Percentiles rank a stretch among this genome's conserved stretches.
phyloP scores from a whole-genome alignment of 2,113 vertebrate genomes.

The Castor canadensis region DNA sequence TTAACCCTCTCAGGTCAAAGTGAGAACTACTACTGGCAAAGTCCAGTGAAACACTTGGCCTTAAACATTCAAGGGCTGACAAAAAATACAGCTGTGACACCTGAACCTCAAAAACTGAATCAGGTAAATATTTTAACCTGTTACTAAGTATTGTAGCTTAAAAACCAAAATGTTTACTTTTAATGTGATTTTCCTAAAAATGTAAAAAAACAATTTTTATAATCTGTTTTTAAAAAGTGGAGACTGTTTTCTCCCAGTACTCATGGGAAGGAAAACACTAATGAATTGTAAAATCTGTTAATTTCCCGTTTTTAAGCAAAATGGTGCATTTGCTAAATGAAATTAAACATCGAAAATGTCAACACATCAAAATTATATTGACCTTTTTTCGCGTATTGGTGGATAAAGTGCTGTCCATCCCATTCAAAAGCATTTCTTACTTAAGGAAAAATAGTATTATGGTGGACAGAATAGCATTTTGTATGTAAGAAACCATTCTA shows the following conservation, averaged over 20 bases:
- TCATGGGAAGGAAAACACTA: constrained; percentile 34
- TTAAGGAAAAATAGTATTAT: background rate
- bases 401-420: background rate
- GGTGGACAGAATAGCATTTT: background rate
- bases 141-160: constrained; percentile 71
- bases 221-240: background rate
- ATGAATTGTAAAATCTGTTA: background rate
- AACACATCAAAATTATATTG: constrained; percentile 7
- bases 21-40: constrained; percentile 52
- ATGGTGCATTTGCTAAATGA: constrained; percentile 16
- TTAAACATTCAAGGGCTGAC: constrained; percentile 80
- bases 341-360: constrained; percentile 42
- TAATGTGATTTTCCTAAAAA: constrained; percentile 78
- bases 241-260: background rate
- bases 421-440: background rate
- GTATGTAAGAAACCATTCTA: background rate
- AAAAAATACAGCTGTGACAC: constrained; percentile 40
- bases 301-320: constrained; percentile 40
- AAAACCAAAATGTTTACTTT: constrained; percentile 67
- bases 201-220: constrained; percentile 75
- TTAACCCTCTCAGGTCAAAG: background rate
- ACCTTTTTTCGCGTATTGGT: background rate
- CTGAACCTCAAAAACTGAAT: constrained; percentile 62
- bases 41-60: constrained; percentile 55
- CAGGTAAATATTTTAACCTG: constrained; percentile 75